Evolutionary conservation across 2,888 invertebrate genomes (phyloP).

Genomic region (Leptopilina drosophilae): DNA sequence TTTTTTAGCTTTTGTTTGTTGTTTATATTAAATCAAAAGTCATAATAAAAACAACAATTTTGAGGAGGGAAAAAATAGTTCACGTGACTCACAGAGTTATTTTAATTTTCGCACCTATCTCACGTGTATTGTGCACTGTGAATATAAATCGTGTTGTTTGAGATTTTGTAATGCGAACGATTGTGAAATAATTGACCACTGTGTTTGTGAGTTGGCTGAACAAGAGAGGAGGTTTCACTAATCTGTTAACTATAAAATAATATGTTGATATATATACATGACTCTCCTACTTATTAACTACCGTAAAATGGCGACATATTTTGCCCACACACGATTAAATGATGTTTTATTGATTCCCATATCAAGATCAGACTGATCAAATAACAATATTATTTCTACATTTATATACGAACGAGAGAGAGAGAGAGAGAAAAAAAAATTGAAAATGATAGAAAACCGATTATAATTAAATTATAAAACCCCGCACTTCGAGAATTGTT

Average conservation of each 20-base stretch:
- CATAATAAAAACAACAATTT: no score
- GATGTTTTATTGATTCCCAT: constrained; percentile 40
- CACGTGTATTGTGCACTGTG: constrained; percentile 45
- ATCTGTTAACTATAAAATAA: constrained; percentile 50
- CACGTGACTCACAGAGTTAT: constrained; percentile 5
- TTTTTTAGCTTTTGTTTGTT: no score
- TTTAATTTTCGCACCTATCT: constrained; percentile 31
- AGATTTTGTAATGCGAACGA: constrained; percentile 53
- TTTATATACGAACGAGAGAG: background rate
- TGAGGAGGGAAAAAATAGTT: no score
- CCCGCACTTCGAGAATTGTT: background rate
- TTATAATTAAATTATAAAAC: constrained; percentile 14
- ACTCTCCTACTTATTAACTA: constrained; percentile 45
- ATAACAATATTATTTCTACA: background rate
- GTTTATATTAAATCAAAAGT: no score
- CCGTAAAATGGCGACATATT: constrained; percentile 38
- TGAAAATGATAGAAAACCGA: constrained; percentile 10
- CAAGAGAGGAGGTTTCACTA: constrained; percentile 39
- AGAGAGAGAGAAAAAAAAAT: background rate
- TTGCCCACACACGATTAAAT: constrained; percentile 53
- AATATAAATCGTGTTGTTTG: constrained; percentile 49
- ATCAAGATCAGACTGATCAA: constrained; percentile 19
- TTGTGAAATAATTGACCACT: constrained; percentile 50
- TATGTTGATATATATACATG: constrained; percentile 31
- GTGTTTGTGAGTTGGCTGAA: constrained; percentile 47